phyloP scores from a whole-genome alignment of 1,140 invertebrate species.

The Matsumurasca onukii region DNA sequence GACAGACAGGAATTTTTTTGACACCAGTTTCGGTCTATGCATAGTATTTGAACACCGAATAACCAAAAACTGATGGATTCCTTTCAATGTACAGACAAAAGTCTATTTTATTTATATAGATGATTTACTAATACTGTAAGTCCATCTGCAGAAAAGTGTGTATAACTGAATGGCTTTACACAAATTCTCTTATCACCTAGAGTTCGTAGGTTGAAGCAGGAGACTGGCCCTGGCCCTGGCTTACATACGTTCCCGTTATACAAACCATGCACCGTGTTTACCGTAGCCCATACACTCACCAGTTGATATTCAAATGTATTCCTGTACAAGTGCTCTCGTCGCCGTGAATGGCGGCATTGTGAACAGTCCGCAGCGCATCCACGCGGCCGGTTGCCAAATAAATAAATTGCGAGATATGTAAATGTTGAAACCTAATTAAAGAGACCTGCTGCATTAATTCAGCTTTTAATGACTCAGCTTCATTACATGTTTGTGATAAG shows the following conservation, averaged over 20 bases:
- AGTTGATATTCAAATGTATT: slow-evolving; percentile 17
- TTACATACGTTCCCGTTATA: neutral
- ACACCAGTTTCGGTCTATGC: too few species aligned
- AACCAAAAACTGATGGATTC: too few species aligned
- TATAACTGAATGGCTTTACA: too few species aligned
- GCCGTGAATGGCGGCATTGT: slow-evolving; percentile 8
- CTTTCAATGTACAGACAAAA: too few species aligned
- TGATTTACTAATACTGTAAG: too few species aligned
- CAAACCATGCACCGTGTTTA: neutral
- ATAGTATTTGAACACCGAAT: too few species aligned
- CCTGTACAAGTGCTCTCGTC: neutral
- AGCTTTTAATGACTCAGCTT: slow-evolving; percentile 25
- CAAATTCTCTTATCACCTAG: too few species aligned
- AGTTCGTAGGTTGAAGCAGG: too few species aligned
- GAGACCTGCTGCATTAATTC: slow-evolving; percentile 23
- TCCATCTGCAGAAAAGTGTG: too few species aligned
- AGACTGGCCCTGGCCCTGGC: neutral
- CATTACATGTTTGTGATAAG: slow-evolving; percentile 23
- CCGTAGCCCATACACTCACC: neutral
- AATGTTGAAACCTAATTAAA: slow-evolving; percentile 27
- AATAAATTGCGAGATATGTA: slow-evolving; percentile 22
- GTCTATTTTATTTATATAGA: too few species aligned
- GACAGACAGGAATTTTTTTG: too few species aligned
- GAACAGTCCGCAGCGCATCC: neutral
- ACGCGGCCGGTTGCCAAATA: slow-evolving; percentile 19